Percentiles rank a stretch among this genome's conserved stretches.
Evolutionary conservation across 2,888 invertebrate genomes (phyloP).

Genomic region (Autographa gamma): DNA sequence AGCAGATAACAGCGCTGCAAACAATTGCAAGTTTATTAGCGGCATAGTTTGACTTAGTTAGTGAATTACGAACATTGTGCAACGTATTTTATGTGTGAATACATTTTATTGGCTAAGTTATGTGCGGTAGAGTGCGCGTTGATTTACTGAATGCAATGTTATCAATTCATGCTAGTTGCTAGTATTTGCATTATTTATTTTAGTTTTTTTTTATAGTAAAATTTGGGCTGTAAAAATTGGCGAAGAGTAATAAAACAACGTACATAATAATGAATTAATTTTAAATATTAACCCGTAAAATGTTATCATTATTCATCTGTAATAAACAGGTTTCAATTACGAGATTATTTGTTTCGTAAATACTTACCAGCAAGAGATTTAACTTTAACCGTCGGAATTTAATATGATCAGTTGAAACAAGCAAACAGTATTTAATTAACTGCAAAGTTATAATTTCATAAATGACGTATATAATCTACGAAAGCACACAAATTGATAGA

Average conservation of each 20-base stretch:
- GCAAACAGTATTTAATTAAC: too few relatives aligned
- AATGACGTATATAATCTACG: too few relatives aligned
- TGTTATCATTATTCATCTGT: too few relatives aligned
- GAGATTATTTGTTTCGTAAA: too few relatives aligned
- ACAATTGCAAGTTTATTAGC: slow-evolving; percentile 44
- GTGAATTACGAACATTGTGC: slow-evolving; percentile 48
- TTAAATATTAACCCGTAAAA: too few relatives aligned
- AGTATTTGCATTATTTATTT: slow-evolving; percentile 25
- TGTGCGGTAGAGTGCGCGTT: slow-evolving; percentile 42
- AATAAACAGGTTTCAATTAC: not conserved
- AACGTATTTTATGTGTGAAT: slow-evolving; percentile 49
- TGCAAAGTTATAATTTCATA: too few relatives aligned
- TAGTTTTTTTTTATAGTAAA: not conserved
- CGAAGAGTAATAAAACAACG: too few relatives aligned
- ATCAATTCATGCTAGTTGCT: slow-evolving; percentile 36
- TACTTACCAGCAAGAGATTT: too few relatives aligned
- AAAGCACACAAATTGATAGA: too few relatives aligned
- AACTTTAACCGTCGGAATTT: too few relatives aligned
- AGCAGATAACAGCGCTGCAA: slow-evolving; percentile 43
- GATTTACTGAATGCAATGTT: slow-evolving; percentile 43
- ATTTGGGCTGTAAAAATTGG: not conserved
- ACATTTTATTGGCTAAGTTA: slow-evolving; percentile 55
- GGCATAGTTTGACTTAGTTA: slow-evolving; percentile 45
- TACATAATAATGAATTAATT: too few relatives aligned
- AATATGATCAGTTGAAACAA: too few relatives aligned